Evolutionary conservation across 2,113 vertebrate species (phyloP).

Genomic region (Dendrocopos noguchii): DNA sequence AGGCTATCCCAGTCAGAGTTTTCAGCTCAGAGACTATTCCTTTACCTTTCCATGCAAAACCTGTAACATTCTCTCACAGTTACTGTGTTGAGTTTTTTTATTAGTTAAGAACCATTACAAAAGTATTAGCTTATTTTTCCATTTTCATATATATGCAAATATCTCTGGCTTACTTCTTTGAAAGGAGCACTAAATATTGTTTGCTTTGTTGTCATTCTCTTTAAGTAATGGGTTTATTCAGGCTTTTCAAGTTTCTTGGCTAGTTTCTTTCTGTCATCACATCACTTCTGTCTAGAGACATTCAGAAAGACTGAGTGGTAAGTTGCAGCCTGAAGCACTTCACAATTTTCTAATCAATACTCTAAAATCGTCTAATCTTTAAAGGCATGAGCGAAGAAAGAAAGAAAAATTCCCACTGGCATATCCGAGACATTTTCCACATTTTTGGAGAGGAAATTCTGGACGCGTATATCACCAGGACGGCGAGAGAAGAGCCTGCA

Average conservation of each 20-base stretch:
- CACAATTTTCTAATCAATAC: neutral
- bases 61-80: neutral
- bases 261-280: neutral
- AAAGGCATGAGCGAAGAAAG: neutral
- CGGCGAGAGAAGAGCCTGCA: neutral
- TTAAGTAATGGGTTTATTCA: neutral
- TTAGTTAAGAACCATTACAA: neutral
- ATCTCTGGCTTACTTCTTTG: neutral
- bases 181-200: neutral
- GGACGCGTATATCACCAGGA: neutral
- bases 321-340: neutral
- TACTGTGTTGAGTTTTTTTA: neutral
- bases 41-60: neutral
- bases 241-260: neutral
- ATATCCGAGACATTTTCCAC: neutral
- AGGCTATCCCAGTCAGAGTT: neutral
- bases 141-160: neutral
- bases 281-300: constrained; percentile 24
- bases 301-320: neutral
- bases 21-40: neutral
- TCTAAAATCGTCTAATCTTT: neutral
- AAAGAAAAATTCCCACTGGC: neutral
- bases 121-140: neutral
- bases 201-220: neutral
- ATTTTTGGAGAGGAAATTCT: neutral